Conservation (phyloP, 1,140 invertebrate genomes). For the Heliconius congener region DNA sequence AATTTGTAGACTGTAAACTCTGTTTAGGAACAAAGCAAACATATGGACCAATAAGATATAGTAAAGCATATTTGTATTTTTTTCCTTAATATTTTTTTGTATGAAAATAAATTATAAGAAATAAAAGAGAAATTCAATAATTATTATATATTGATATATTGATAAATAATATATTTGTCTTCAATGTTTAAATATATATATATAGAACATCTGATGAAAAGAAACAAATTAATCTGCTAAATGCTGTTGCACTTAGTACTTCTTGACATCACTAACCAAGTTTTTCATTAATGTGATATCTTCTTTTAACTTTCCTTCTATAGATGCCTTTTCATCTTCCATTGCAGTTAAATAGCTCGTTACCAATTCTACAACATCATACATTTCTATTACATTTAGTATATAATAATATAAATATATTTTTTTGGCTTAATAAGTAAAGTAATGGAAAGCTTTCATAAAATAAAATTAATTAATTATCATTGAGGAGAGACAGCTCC, state of each 20-base stretch:
- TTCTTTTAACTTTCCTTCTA: conserved; percentile 60
- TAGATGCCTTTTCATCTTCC: conserved; percentile 57
- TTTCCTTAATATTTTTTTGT: no score
- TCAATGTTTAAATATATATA: background rate
- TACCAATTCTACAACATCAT: conserved; percentile 62
- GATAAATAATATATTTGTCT: background rate
- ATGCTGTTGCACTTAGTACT: conserved; percentile 49
- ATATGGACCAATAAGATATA: no score
- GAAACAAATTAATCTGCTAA: background rate
- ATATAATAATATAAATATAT: background rate
- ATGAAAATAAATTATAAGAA: no score
- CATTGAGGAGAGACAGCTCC: no score
- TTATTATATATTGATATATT: background rate
- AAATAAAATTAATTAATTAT: background rate
- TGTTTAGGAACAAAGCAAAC: no score
- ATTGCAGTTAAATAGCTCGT: conserved; percentile 62
- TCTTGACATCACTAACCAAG: conserved; percentile 67
- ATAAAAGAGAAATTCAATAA: no score
- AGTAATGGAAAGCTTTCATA: background rate
- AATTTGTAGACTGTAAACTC: no score
- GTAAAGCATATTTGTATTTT: no score
- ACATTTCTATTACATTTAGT: background rate
- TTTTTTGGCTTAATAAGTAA: background rate
- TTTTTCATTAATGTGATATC: conserved; percentile 60
- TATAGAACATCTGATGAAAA: background rate